These are phyloP conservation scores for Myxocyprinus asiaticus DNA, from an alignment of 2,113 vertebrate genomes.

Conservation along the genomic window DNA sequence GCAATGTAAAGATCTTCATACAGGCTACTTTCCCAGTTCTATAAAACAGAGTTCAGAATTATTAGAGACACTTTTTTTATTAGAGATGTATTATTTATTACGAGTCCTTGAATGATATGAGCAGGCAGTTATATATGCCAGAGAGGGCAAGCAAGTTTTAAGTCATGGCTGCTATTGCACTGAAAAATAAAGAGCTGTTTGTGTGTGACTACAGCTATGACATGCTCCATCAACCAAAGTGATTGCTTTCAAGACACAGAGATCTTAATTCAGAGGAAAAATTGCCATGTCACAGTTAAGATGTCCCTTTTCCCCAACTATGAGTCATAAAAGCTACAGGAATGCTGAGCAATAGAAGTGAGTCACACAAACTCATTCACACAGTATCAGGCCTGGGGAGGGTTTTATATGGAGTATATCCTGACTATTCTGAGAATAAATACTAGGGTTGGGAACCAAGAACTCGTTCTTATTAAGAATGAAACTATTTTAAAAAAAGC, in stretches of 20 bases:
- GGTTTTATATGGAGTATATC: not conserved
- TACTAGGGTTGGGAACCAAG: not conserved
- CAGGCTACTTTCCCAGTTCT: not conserved
- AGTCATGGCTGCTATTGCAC: not conserved
- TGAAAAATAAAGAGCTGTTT: constrained; percentile 1
- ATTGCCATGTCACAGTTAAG: constrained; percentile 10
- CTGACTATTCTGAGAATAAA: not conserved
- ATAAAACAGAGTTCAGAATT: not conserved
- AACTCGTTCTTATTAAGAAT: too few species aligned
- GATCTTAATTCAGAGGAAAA: constrained; percentile 1
- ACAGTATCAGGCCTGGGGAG: not conserved
- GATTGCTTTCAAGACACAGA: not conserved
- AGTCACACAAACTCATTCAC: not conserved
- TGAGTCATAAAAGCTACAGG: not conserved
- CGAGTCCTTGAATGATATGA: not conserved
- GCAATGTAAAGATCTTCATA: not conserved
- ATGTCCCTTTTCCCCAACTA: not conserved
- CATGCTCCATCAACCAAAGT: not conserved
- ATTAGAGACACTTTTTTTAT: not conserved
- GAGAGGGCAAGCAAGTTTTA: not conserved
- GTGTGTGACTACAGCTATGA: constrained; percentile 8
- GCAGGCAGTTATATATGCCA: not conserved
- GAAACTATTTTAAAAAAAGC: too few species aligned
- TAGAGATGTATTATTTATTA: not conserved
- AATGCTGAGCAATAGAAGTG: not conserved